A percentile compares a stretch with the other conserved stretches of the same genome.
These are phyloP conservation scores for Macropus fuliginosus DNA, from an alignment of 2,797 vertebrate genomes.

Conservation along the genomic window DNA sequence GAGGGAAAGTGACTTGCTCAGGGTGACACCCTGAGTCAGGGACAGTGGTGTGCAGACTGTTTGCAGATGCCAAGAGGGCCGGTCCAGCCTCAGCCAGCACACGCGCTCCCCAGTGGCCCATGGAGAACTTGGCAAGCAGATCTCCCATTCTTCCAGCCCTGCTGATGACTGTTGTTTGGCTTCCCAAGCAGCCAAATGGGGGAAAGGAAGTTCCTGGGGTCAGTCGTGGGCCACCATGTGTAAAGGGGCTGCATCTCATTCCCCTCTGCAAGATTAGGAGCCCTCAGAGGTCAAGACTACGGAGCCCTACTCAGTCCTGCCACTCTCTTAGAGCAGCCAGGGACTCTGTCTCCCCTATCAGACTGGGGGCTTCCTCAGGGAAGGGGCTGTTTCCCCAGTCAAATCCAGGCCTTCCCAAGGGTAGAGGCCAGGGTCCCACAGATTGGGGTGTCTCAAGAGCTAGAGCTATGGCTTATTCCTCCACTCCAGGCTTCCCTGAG, in stretches of 20 bases:
- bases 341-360: neutral
- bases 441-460: neutral
- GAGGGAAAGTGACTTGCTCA: neutral
- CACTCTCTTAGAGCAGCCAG: neutral
- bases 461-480: neutral
- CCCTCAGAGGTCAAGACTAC: constrained; percentile 11
- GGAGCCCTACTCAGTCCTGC: neutral
- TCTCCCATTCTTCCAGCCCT: neutral
- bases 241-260: neutral
- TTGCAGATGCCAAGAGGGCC: neutral
- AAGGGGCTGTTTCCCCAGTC: neutral
- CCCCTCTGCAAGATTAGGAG: constrained; percentile 11
- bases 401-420: neutral
- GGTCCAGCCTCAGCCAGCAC: neutral
- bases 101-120: neutral
- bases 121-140: neutral
- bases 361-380: neutral
- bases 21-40: neutral
- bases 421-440: neutral
- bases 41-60: neutral
- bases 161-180: neutral
- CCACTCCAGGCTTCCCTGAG: neutral
- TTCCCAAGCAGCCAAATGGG: neutral
- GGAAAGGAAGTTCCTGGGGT: neutral
- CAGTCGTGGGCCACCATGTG: neutral